Evolutionary conservation across 2,113 vertebrate genomes (phyloP).

Genomic region (Saccopteryx bilineata): DNA sequence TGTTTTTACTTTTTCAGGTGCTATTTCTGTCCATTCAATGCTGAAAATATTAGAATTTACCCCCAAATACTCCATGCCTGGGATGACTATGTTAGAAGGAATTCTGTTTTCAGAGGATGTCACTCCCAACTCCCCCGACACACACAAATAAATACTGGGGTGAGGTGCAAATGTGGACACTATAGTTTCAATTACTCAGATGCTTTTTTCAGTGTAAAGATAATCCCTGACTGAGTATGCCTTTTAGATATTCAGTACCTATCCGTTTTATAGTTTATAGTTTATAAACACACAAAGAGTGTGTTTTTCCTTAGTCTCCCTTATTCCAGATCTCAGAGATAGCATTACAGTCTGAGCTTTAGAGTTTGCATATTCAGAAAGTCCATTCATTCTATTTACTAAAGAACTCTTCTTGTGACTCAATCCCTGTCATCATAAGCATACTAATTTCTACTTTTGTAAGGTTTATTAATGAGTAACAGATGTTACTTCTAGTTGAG

Average conservation of each 20-base stretch:
- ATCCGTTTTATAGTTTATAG: not conserved
- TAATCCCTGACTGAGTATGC: not conserved
- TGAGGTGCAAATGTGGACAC: not conserved
- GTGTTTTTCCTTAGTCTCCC: not conserved
- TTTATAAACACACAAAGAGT: too few relatives aligned
- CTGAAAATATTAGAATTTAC: not conserved
- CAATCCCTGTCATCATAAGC: not conserved
- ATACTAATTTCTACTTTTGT: not conserved
- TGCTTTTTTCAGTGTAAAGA: not conserved
- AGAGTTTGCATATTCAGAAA: not conserved
- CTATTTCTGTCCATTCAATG: not conserved
- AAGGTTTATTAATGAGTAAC: not conserved
- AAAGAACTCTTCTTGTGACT: not conserved
- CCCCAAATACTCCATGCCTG: not conserved
- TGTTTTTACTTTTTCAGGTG: not conserved
- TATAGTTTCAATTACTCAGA: not conserved
- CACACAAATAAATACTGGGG: not conserved
- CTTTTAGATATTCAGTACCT: not conserved
- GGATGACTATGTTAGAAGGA: not conserved
- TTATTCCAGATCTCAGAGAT: not conserved
- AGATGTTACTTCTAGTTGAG: not conserved
- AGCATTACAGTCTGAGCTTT: not conserved
- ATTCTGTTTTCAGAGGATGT: not conserved
- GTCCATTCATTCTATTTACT: not conserved
- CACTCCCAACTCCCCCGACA: not conserved